Evolutionary conservation across 2,113 vertebrate genomes (phyloP), one percentile per base, ranked within the genome.

Genomic region (Capreolus pygargus): DNA sequence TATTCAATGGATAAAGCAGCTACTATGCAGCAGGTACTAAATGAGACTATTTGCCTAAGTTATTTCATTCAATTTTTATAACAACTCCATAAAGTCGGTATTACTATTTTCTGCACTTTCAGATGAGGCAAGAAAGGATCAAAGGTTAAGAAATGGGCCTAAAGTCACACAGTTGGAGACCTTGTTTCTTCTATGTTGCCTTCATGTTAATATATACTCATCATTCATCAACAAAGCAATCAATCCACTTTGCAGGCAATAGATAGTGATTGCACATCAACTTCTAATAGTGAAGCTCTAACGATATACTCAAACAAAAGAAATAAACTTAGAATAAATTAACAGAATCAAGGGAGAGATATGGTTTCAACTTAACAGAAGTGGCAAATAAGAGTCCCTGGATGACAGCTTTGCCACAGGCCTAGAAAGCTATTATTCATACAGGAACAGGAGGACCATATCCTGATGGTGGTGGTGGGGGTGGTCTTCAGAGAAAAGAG

Each of bases 1-100:
- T 7, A 17, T 0, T 19, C 10, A n/a, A 67, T 28, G 27, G 25
- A 43, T 0, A 10, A 57, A 36, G 16, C 54, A 39, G 43, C 23
- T 36, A 14, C 33, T 45, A 6, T 2, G 9, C 6, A 30, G 17
- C 30, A 15, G 16, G 3, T 21, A 28, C 95, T n/a, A 30, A 10
- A 12, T 39, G 17, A 92, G 39, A 67, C 50, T 9, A 5, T 89
- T 54, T 60, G 55, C 21, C 11, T 2, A 16, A 2, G 27, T 30
- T 82, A 57, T 55, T 81, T 64, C 8, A 67, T 52, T 91, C n/a
- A 10, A 27, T 47, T 16, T 67, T 87, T 28, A 4, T 90, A n/a
- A 84, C n/a, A 76, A 27, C 10, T 5, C 33, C 36, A 0, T 28
- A 36, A 84, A 45, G n/a, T 11, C 43, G 47, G 1, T 64, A 28